Conservation (phyloP, 2,888 invertebrate species). For the Ophonus ardosiacus region DNA sequence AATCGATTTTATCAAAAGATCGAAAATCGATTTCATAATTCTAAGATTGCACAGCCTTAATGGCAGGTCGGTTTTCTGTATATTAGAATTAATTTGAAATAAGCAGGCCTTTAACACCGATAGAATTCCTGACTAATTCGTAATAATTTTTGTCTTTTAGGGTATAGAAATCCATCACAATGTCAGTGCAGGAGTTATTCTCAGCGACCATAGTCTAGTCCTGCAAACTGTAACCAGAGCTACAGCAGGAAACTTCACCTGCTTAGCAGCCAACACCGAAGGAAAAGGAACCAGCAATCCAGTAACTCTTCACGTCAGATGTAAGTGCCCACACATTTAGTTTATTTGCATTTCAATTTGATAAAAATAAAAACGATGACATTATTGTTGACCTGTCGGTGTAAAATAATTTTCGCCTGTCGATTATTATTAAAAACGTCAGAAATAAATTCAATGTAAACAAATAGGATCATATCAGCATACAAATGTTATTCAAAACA, state of each 20-base stretch:
- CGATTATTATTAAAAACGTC: neutral
- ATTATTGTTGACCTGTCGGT: neutral
- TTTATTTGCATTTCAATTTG: neutral
- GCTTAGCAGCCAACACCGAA: constrained; percentile 90
- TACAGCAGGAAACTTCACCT: constrained; percentile 92
- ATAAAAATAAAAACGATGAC: neutral
- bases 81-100: too few relatives aligned
- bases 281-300: constrained; percentile 88
- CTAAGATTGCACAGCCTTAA: too few relatives aligned
- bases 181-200: constrained; percentile 87
- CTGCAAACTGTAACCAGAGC: constrained; percentile 89
- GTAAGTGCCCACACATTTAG: constrained; percentile 78
- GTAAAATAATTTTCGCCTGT: neutral
- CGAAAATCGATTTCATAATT: too few relatives aligned
- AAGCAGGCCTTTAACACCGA: too few relatives aligned
- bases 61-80: too few relatives aligned
- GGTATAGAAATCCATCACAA: constrained; percentile 90
- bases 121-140: too few relatives aligned
- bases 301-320: constrained; percentile 83
- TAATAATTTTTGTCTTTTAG: constrained; percentile 74
- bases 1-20: too few relatives aligned
- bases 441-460: constrained; percentile 11
- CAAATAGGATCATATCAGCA: constrained; percentile 17
- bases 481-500: constrained; percentile 37
- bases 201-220: constrained; percentile 91